These are phyloP conservation scores for Lepas anatifera DNA, from an alignment of 2,888 invertebrate genomes.

Conservation along the genomic window DNA sequence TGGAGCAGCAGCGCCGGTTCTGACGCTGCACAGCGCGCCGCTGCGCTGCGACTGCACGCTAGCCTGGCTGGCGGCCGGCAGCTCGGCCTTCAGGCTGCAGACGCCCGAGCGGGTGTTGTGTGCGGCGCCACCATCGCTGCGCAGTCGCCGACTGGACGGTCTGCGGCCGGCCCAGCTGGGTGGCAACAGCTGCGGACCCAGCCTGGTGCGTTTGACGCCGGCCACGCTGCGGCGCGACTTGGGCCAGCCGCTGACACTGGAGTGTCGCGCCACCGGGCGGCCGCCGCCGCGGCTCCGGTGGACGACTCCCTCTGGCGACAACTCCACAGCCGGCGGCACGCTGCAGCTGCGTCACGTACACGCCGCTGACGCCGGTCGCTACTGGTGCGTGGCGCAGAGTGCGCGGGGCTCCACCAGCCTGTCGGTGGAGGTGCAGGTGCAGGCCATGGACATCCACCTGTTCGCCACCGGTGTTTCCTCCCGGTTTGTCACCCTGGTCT, in stretches of 20 bases:
- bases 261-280: conserved; percentile 37
- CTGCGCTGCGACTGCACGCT: conserved; percentile 38
- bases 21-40: conserved; percentile 36
- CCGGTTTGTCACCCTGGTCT: conserved; percentile 34
- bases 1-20: conserved; percentile 23
- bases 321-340: conserved; percentile 29
- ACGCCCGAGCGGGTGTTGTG: conserved; percentile 31
- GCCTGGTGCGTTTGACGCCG: conserved; percentile 25
- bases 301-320: conserved; percentile 32
- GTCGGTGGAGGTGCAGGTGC: conserved; percentile 30
- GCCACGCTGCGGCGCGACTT: conserved; percentile 28
- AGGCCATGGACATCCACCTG: conserved; percentile 33
- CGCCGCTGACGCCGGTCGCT: conserved; percentile 33
- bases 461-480: conserved; percentile 31
- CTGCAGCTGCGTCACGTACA: conserved; percentile 29
- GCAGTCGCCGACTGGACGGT: conserved; percentile 27
- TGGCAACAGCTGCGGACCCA: conserved; percentile 30
- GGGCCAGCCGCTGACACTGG: conserved; percentile 32
- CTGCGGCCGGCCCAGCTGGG: conserved; percentile 27
- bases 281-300: conserved; percentile 35
- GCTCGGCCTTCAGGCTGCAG: conserved; percentile 23
- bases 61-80: background rate
- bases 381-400: conserved; percentile 36
- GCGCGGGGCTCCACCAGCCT: conserved; percentile 30
- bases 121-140: conserved; percentile 29